These are phyloP conservation scores for Campylorhamphus procurvoides DNA, from an alignment of 2,113 vertebrate genomes.

Conservation along the genomic window DNA sequence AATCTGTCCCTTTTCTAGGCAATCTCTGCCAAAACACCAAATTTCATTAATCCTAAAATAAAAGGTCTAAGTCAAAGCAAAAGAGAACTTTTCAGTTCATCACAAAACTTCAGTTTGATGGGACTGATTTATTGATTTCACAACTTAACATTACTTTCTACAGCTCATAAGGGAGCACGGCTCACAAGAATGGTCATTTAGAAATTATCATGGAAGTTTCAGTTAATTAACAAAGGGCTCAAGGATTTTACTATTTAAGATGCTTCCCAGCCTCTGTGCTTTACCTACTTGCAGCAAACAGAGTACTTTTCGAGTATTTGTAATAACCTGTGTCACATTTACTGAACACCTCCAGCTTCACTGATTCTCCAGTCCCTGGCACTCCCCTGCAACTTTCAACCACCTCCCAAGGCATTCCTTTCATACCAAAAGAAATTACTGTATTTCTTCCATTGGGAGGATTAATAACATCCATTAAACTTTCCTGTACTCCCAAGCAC, in stretches of 20 bases:
- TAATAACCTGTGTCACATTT: background rate
- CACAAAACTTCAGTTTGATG: background rate
- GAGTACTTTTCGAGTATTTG: background rate
- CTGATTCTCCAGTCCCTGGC: background rate
- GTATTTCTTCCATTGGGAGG: slow-evolving; percentile 36
- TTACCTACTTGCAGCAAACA: background rate
- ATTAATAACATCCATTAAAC: slow-evolving; percentile 17
- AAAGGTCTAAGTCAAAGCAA: background rate
- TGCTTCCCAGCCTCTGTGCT: background rate
- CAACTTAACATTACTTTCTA: slow-evolving; percentile 1
- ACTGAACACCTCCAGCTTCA: background rate
- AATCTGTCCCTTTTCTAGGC: background rate
- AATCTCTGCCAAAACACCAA: background rate
- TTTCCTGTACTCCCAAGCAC: background rate
- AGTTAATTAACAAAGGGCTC: background rate
- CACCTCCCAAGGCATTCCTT: slow-evolving; percentile 56
- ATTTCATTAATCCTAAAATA: background rate
- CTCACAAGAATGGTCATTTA: background rate
- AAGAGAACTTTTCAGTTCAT: background rate
- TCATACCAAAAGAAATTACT: slow-evolving; percentile 47
- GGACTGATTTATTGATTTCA: background rate
- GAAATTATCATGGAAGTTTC: background rate
- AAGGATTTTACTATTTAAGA: background rate
- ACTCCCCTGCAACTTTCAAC: slow-evolving; percentile 30
- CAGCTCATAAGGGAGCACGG: background rate